Base-by-base conservation (phyloP, 1,140 invertebrate genomes). In the Trialeurodes vaporariorum region DNA sequence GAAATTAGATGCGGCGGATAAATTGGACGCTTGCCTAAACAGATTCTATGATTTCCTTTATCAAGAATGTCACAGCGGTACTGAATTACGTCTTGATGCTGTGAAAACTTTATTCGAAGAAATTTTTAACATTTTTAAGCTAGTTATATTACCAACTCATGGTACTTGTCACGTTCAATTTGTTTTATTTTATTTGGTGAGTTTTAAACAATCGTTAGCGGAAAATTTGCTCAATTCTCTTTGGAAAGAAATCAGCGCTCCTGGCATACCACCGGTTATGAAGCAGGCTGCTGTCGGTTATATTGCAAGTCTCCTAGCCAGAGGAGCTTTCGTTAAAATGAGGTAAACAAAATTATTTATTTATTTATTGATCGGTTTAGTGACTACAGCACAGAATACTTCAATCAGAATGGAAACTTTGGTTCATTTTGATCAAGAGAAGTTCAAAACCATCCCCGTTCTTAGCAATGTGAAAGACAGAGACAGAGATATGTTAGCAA, bases 101-200 rank as follows among this genome's bases (percentile, higher is more conserved):
- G 75, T 77, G n/a, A 73, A 72, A 64, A 27, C 61, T 12, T 49
- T 74, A 5, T 75, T 71, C 64, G 24, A 69, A 17, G 73, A 75
- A 34, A 61, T 75, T 13, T 25, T 72, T 13, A 62, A 66, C 72
- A 78, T 84, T 25, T 94, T 93, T 77, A 87, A 93, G 69, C 82
- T 83, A 71, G 76, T 89, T 59, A 83, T 93, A 67, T 76, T 94
- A 64, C 83, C 85, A 1, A 91, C 88, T 13, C 84, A 90, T 73
- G 86, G 83, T 26, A 86, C 83, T 63, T 83, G 85, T 75, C 89
- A 92, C 76, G 83, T 89, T 2, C 92, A 93, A 76, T 94, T 89
- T 76, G 73, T 91, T 1, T 79, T 91, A 73, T 93, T 93, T 77
- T 86, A 89, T 72, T 77, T 91, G 63, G 85, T 86, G 75, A 87